phyloP scores from a whole-genome alignment of 1,140 invertebrate species.

The Diabrotica undecimpunctata region DNA sequence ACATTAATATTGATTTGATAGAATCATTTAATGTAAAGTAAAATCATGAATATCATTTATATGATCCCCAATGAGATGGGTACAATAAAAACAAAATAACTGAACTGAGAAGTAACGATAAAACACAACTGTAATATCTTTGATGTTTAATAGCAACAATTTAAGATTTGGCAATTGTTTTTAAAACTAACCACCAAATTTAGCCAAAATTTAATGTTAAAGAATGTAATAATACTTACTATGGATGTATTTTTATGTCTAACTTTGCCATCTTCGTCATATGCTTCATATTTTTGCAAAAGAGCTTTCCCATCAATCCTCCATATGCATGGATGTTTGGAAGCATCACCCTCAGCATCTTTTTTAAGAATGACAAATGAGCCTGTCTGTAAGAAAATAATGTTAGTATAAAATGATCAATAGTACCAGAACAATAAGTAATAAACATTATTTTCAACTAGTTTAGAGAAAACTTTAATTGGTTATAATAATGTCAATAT shows the following conservation, averaged over 20 bases:
- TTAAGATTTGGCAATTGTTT: no score
- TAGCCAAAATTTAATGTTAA: no score
- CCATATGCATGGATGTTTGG: slow-evolving; percentile 55
- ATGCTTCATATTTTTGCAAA: slow-evolving; percentile 72
- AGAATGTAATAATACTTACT: slow-evolving; percentile 50
- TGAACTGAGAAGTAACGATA: no score
- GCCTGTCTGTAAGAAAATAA: slow-evolving; percentile 38
- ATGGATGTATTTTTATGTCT: slow-evolving; percentile 73
- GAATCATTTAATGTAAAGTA: no score
- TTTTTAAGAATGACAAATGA: slow-evolving; percentile 44
- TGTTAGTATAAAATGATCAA: neutral
- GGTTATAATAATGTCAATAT: no score
- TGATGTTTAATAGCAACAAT: no score
- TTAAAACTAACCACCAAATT: no score
- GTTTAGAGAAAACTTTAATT: slow-evolving; percentile 6
- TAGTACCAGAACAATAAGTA: neutral
- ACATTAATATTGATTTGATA: no score
- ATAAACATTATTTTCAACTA: neutral
- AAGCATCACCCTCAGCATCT: slow-evolving; percentile 43
- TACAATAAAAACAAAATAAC: no score
- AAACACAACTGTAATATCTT: no score
- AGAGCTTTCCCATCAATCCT: slow-evolving; percentile 77
- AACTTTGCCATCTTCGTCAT: slow-evolving; percentile 64
- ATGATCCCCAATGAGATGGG: no score
- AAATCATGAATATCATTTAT: no score